Conservation (phyloP, 2,113 vertebrate genomes). For the Microcebus griseorufus region DNA sequence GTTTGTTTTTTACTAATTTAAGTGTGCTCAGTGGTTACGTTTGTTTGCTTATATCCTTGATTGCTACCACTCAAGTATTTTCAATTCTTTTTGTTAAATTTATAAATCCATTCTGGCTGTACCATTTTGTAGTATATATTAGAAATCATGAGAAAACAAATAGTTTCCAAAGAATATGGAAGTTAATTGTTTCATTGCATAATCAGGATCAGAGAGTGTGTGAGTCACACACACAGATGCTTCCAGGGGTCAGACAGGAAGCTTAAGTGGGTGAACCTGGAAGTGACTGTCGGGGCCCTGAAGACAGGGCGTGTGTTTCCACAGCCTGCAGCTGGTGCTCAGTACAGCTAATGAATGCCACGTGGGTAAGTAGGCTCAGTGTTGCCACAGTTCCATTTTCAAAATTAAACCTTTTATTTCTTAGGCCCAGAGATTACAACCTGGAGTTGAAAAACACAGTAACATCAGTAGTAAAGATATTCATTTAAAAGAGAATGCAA, state of each 20-base stretch:
- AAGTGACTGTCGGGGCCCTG: neutral
- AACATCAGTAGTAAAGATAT: neutral
- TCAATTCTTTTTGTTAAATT: neutral
- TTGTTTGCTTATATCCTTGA: neutral
- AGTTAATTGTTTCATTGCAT: neutral
- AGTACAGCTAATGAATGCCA: too few relatives aligned
- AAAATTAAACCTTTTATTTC: neutral
- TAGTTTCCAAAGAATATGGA: neutral
- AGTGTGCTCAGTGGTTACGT: neutral
- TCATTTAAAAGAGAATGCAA: neutral
- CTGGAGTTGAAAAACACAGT: neutral
- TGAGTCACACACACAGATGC: neutral
- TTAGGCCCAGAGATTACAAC: neutral
- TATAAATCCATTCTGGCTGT: neutral
- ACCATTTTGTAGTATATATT: neutral
- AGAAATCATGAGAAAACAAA: neutral
- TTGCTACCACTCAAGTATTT: neutral
- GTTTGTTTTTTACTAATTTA: neutral
- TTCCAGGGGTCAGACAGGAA: neutral
- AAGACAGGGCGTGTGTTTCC: neutral
- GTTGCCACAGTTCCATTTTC: neutral
- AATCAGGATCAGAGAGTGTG: too few relatives aligned
- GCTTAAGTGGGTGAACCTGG: neutral
- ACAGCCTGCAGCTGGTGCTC: neutral
- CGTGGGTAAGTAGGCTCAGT: neutral